Evolutionary conservation across 2,888 invertebrate species (phyloP).

Genomic region (Mycogona germanica): DNA sequence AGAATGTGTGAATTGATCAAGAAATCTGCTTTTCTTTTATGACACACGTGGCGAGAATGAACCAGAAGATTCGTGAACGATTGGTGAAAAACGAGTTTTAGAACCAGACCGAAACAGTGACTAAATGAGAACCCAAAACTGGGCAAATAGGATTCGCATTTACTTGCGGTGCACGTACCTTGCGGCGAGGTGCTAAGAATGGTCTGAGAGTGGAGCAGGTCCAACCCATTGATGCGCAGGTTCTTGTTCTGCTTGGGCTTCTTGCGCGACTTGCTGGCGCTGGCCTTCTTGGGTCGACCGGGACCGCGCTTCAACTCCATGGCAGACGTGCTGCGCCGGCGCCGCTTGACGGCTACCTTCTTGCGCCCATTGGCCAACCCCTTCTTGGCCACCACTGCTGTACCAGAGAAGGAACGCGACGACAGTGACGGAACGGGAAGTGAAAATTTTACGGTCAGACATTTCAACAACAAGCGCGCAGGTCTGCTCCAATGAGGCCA

Average conservation of each 20-base stretch:
- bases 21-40: too few species aligned
- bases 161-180: slow-evolving; percentile 32
- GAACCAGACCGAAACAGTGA: not conserved
- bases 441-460: not conserved
- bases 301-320: slow-evolving; percentile 22
- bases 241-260: slow-evolving; percentile 45
- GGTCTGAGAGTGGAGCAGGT: slow-evolving; percentile 78
- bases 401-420: not conserved
- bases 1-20: too few species aligned
- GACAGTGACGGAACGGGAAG: slow-evolving; percentile 6
- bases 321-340: not conserved
- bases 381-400: slow-evolving; percentile 5
- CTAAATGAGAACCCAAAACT: slow-evolving; percentile 8
- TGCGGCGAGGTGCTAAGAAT: slow-evolving; percentile 71
- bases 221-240: slow-evolving; percentile 70
- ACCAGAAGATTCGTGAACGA: too few species aligned
- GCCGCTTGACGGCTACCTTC: slow-evolving; percentile 25
- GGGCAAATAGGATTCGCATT: not conserved
- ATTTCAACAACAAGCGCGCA: too few species aligned
- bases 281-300: slow-evolving; percentile 25
- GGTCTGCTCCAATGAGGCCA: too few species aligned
- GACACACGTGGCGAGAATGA: too few species aligned
- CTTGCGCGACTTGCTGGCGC: slow-evolving; percentile 29
- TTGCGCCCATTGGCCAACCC: slow-evolving; percentile 27
- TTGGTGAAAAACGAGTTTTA: too few species aligned